Conservation (phyloP, 2,113 vertebrate species). For the Forbesichthys papilliferus region DNA sequence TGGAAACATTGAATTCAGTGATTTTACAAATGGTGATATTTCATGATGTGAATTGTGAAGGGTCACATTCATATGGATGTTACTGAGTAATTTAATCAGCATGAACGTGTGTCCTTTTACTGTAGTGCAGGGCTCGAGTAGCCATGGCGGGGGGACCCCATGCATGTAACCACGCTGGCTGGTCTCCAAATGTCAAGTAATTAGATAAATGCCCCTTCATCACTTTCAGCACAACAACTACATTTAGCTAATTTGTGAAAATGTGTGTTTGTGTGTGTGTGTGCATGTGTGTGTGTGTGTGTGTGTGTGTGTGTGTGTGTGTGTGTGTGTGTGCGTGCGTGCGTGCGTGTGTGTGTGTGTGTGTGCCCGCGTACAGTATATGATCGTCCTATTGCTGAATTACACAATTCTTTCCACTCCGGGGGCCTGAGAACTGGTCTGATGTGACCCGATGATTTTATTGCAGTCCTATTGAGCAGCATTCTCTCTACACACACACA, state of each 20-base stretch:
- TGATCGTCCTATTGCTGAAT: slow-evolving; percentile 54
- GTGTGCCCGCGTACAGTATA: not conserved
- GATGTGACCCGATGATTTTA: slow-evolving; percentile 80
- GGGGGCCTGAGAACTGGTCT: slow-evolving; percentile 71
- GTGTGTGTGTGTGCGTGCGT: not conserved
- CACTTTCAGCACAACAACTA: not conserved
- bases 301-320: not conserved
- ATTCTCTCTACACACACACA: slow-evolving; percentile 26
- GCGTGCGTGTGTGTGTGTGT: too few relatives aligned
- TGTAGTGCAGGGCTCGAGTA: not conserved
- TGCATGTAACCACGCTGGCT: not conserved
- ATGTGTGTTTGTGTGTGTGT: not conserved
- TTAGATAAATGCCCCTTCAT: not conserved
- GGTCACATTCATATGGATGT: not conserved
- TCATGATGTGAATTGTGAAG: not conserved
- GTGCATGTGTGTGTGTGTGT: too few relatives aligned
- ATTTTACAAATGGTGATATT: not conserved
- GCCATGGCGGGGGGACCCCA: not conserved
- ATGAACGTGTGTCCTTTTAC: not conserved
- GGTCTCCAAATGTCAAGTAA: not conserved
- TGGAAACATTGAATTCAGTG: not conserved
- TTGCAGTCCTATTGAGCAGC: slow-evolving; percentile 64
- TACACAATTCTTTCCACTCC: slow-evolving; percentile 78
- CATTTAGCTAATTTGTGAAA: not conserved
- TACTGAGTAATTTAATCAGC: not conserved